phyloP scores from a whole-genome alignment of 2,797 vertebrate genomes.

The Tauraco hartlaubi region DNA sequence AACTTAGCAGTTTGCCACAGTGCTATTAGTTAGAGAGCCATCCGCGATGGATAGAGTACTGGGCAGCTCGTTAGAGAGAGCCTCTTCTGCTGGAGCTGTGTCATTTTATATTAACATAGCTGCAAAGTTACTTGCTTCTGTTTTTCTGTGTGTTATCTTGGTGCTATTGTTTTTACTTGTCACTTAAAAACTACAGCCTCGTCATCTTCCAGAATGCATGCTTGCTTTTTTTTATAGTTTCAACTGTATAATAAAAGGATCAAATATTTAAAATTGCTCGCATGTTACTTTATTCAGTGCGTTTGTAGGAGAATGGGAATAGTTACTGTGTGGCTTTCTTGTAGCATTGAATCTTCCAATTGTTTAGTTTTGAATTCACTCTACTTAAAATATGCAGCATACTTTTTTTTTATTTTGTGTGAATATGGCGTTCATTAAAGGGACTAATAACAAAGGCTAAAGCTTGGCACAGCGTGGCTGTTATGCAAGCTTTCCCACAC shows the following conservation, averaged over 20 bases:
- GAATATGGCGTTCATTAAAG: slow-evolving; percentile 75
- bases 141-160: slow-evolving; percentile 52
- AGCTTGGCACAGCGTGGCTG: slow-evolving; percentile 66
- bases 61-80: background rate
- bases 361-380: slow-evolving; percentile 73
- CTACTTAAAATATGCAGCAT: slow-evolving; percentile 68
- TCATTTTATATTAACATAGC: slow-evolving; percentile 27
- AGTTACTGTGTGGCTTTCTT: slow-evolving; percentile 46
- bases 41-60: background rate
- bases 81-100: background rate
- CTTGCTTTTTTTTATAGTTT: background rate
- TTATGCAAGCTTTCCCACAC: slow-evolving; percentile 74
- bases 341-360: slow-evolving; percentile 62
- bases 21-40: background rate
- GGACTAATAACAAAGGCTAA: slow-evolving; percentile 74
- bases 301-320: slow-evolving; percentile 54
- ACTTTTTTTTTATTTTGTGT: slow-evolving; percentile 30
- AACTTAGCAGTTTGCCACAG: slow-evolving; percentile 4
- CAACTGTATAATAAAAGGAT: slow-evolving; percentile 30
- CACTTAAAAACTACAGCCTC: slow-evolving; percentile 56
- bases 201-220: slow-evolving; percentile 25
- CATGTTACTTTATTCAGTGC: slow-evolving; percentile 59
- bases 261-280: slow-evolving; percentile 52
- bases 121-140: slow-evolving; percentile 13
- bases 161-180: slow-evolving; percentile 59